Conservation (phyloP, 1,140 invertebrate species). For the Apocrypta bakeri region DNA sequence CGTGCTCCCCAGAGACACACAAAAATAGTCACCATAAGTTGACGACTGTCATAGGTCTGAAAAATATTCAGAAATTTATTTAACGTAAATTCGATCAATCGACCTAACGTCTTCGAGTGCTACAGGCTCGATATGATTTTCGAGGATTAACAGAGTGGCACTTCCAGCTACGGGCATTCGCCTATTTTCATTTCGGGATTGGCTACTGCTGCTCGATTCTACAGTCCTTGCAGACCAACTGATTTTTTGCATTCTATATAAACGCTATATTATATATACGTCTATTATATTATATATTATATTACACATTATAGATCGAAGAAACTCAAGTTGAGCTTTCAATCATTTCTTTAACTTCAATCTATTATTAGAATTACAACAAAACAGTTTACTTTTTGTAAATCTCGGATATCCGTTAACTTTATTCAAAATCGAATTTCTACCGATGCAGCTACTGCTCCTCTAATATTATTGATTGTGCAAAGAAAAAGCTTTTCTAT, state of each 20-base stretch:
- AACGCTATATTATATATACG: no score
- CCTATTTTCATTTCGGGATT: constrained; percentile 38
- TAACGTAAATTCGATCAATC: background rate
- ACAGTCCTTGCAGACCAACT: background rate
- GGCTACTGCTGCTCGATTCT: constrained; percentile 6
- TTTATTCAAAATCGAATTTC: no score
- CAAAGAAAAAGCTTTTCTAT: no score
- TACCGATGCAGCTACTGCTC: no score
- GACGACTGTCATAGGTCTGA: constrained; percentile 87
- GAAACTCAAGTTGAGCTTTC: no score
- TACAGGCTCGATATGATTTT: background rate
- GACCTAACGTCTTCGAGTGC: background rate
- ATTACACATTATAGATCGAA: no score
- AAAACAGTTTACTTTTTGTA: no score
- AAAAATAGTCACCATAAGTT: constrained; percentile 90
- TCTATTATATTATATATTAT: no score
- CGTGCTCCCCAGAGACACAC: constrained; percentile 90
- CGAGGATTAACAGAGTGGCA: background rate
- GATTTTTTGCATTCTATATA: background rate
- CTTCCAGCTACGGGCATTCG: constrained; percentile 46
- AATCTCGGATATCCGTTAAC: no score
- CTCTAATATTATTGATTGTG: no score
- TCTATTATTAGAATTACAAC: no score
- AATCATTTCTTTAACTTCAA: no score
- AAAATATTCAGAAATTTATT: constrained; percentile 35